Base-by-base conservation (phyloP, 2,888 invertebrate species). In the Bugulina stolonifera region DNA sequence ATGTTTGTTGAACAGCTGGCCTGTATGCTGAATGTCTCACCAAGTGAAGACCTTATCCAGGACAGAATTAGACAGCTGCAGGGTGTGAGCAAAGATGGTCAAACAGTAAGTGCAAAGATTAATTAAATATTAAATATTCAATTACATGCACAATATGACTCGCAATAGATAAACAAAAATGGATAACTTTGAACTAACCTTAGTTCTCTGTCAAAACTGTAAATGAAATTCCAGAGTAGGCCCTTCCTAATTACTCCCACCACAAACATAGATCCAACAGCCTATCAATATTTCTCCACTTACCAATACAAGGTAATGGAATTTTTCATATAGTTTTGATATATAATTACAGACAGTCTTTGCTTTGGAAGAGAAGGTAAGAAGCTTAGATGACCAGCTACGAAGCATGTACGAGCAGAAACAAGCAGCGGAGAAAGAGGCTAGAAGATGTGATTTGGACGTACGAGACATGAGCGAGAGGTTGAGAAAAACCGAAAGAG, bases 401-500 rank as follows among this genome's bases (percentile, higher is more conserved):
- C 89, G 88, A 79, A 87, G 88, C 75, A 89, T 89, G 78, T 89
- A 88, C 77, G 90, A 89, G 79, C 85, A 88, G 75, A 89, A 88
- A 81, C 91, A 88, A 77, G 89, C 88, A 83, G 89, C 89, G 0
- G 88, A 88, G 32, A 85, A 87, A 2, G 87, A 89, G 69, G 87
- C 90, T 32, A 87, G 91, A 71, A 87, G 88, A 72, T 84, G 91
- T n/a, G 91, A 92, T 77, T 90, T 90, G 72, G 93, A 93, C 79
- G 89, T 91, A 75, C 87, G 89, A 70, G 88, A 90, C 76, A 84
- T 93, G 32, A 91, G 92, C 77, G 87, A 89, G 70, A 89, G 91
- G 74, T 86, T 94, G 73, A 90, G 91, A 79, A 91, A 92, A 80
- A 86, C 90, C 23, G 93, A 93, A 79, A 88, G 90, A 0, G 94